phyloP scores from a whole-genome alignment of 2,797 vertebrate species.

The Leptoclinus maculatus region DNA sequence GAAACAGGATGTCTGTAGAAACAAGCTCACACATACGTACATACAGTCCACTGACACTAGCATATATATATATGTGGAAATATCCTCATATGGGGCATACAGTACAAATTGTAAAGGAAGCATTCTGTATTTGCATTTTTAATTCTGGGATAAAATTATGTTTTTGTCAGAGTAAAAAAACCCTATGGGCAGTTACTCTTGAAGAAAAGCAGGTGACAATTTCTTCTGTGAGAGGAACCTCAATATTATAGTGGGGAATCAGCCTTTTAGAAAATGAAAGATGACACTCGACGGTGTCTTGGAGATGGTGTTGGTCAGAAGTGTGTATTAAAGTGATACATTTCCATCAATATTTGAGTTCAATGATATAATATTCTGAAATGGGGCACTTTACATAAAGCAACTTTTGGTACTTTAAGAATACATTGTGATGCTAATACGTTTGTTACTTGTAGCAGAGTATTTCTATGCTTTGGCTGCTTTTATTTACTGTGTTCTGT shows the following conservation, averaged over 20 bases:
- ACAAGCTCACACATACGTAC: constrained; percentile 7
- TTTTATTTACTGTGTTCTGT: neutral
- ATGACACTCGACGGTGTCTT: neutral
- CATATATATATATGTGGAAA: constrained; percentile 11
- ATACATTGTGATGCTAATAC: neutral
- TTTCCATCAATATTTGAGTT: neutral
- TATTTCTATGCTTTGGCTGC: neutral
- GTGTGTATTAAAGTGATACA: neutral
- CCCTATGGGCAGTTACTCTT: constrained; percentile 23
- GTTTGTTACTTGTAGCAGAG: neutral
- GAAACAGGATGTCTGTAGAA: constrained; percentile 56
- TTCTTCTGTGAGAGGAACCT: constrained; percentile 1
- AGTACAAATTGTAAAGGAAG: constrained; percentile 27
- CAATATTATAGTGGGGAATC: constrained; percentile 4
- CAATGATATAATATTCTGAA: neutral
- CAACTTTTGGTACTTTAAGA: neutral
- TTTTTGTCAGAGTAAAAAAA: constrained; percentile 37
- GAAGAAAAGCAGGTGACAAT: constrained; percentile 19
- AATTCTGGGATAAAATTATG: constrained; percentile 36
- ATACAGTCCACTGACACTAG: constrained; percentile 5
- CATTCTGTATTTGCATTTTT: constrained; percentile 34
- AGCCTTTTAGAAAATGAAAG: neutral
- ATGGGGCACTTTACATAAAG: neutral
- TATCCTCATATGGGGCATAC: constrained; percentile 26
- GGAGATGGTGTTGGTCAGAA: neutral